Evolutionary conservation across 2,888 invertebrate species (phyloP).

Genomic region (Rhopalosiphum nymphaeae): DNA sequence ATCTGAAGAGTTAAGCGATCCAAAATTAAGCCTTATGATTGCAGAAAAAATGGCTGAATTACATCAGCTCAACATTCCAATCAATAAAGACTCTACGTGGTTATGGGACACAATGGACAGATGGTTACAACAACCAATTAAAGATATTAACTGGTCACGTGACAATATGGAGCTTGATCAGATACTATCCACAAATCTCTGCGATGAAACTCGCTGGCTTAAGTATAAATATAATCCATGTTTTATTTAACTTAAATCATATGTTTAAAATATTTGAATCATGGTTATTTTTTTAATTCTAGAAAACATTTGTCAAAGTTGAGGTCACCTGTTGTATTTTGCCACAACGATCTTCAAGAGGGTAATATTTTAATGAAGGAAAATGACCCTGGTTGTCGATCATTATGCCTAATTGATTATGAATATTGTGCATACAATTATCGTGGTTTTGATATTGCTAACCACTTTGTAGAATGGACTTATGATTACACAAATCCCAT

Average conservation of each 20-base stretch:
- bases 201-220: conserved; percentile 45
- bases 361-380: conserved; percentile 78
- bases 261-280: neutral
- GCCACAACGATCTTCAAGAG: conserved; percentile 96
- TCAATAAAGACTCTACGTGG: conserved; percentile 96
- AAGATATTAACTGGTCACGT: conserved; percentile 31
- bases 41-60: conserved; percentile 95
- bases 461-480: conserved; percentile 94
- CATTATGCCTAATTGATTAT: conserved; percentile 88
- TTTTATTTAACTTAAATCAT: neutral
- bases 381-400: conserved; percentile 71
- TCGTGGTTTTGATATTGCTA: conserved; percentile 92
- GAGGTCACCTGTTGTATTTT: conserved; percentile 89
- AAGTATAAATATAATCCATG: conserved; percentile 36
- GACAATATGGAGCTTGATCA: conserved; percentile 45
- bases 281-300: conserved; percentile 60
- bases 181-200: conserved; percentile 27
- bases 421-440: conserved; percentile 97
- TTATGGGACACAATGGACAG: conserved; percentile 90
- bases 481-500: conserved; percentile 87
- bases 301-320: conserved; percentile 72
- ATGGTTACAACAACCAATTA: conserved; percentile 72
- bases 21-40: conserved; percentile 84
- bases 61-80: conserved; percentile 92
- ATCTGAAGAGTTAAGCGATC: conserved; percentile 85